Base-by-base conservation (phyloP, 1,140 invertebrate species). In the Episyrphus balteatus region DNA sequence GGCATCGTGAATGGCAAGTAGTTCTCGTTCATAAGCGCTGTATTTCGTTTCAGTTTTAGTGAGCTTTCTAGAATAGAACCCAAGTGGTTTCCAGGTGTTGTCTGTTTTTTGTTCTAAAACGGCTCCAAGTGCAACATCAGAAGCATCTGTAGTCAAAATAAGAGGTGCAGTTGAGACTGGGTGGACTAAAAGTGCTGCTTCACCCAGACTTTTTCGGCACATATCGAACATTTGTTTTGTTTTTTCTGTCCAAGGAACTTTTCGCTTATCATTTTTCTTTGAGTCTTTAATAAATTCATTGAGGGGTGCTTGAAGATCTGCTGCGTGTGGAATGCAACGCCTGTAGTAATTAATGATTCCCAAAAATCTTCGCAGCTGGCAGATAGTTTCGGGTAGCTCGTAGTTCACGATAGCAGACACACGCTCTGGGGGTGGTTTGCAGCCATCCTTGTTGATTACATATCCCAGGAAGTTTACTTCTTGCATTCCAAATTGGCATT, bases 261-360 rank as follows among this genome's bases (percentile, higher is more conserved):
- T 13, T n/a, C 39, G 47, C 46, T 53, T 56, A 39, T 57, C 58
- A 31, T 53, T 56, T 42, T 55, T 59, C 31, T 56, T 59, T 1
- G 48, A 21, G n/a, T 54, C 42, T 10, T 39, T 37, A 13, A 52
- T 34, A 13, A 54, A 51, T 10, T 50, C 44, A n/a, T 54, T 32
- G 0, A 62, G 47, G 1, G 26, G 39, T 2, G 48, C 48, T 51
- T 62, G 62, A 3, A 50, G 31, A 13, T 49, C 14, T 0, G 66
- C 59, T 9, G 59, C 58, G 11, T 48, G 51, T 8, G 55, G 62
- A 19, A 69, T 45, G 41, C 48, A 58, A 2, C 55, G 31, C 1
- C 62, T 41, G 33, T 67, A 68, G 46, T 57, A 65, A 47, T 69
- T 63, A 1, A 62, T 13, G 48, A 68, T 56, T 8, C 58, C 63